These are phyloP conservation scores for Ophonus ardosiacus DNA, from an alignment of 2,888 invertebrate genomes.

Conservation along the genomic window DNA sequence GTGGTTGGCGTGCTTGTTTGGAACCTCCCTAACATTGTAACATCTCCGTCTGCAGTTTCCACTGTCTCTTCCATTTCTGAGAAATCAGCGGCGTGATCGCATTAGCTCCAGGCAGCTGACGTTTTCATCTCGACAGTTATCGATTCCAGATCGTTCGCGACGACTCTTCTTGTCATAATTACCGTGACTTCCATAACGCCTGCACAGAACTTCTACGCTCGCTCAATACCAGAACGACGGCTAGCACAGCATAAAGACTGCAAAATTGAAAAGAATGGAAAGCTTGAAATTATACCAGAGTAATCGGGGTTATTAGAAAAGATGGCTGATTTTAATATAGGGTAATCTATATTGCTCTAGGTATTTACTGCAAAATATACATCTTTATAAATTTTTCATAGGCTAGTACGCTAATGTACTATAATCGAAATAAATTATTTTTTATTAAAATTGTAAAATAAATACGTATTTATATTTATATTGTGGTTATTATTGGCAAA, in stretches of 20 bases:
- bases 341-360: background rate
- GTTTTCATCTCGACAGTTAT: constrained; percentile 56
- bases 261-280: background rate
- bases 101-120: constrained; percentile 51
- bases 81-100: constrained; percentile 50
- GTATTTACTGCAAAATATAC: background rate
- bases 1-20: background rate
- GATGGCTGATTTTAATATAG: background rate
- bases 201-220: background rate
- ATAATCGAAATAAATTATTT: too few relatives aligned
- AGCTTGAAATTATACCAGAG: background rate
- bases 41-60: background rate
- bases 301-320: background rate
- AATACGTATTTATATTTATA: too few relatives aligned
- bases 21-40: background rate
- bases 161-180: constrained; percentile 58
- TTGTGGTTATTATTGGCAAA: too few relatives aligned
- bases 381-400: background rate
- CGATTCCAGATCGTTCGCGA: constrained; percentile 55
- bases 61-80: background rate
- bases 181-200: constrained; percentile 53
- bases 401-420: too few relatives aligned
- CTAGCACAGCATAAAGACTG: background rate
- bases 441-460: too few relatives aligned
- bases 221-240: background rate